phyloP scores from a whole-genome alignment of 37 sponge, comb jelly and placozoan genomes.

The Crambe crambe region DNA sequence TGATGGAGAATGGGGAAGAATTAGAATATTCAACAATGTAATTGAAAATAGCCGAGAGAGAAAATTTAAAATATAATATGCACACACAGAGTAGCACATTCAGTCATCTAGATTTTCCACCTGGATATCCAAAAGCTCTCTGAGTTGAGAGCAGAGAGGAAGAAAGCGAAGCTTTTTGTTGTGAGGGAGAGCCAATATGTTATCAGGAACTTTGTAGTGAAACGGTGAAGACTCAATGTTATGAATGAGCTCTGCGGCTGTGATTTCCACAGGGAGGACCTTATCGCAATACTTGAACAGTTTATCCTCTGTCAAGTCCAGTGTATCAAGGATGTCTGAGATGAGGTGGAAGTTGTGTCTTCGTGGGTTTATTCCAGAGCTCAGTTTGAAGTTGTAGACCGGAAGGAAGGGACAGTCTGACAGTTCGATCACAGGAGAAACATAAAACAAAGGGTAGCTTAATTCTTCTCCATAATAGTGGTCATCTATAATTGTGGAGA shows the following conservation, averaged over 20 bases:
- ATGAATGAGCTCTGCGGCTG: slow-evolving; percentile 32
- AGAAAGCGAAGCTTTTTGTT: slow-evolving; percentile 41
- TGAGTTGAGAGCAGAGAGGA: slow-evolving; percentile 45
- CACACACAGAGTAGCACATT: not conserved
- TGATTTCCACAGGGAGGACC: slow-evolving; percentile 10
- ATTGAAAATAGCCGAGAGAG: not conserved
- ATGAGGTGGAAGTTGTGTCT: slow-evolving; percentile 76
- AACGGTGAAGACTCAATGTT: slow-evolving; percentile 26
- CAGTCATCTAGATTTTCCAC: slow-evolving; percentile 55
- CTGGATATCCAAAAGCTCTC: slow-evolving; percentile 36
- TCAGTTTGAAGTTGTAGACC: slow-evolving; percentile 57
- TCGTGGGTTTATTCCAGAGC: slow-evolving; percentile 32
- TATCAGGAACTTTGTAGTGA: not conserved
- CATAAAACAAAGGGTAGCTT: slow-evolving; percentile 54
- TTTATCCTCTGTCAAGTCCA: slow-evolving; percentile 18
- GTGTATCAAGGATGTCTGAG: slow-evolving; percentile 28
- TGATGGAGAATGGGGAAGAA: too few relatives aligned
- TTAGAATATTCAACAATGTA: too few relatives aligned
- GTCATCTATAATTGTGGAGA: slow-evolving; percentile 4
- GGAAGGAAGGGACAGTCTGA: slow-evolving; percentile 44
- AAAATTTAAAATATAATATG: not conserved
- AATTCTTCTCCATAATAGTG: slow-evolving; percentile 45
- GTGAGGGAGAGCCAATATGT: slow-evolving; percentile 15
- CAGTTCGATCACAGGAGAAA: slow-evolving; percentile 60
- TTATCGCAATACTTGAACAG: slow-evolving; percentile 1